phyloP scores from a whole-genome alignment of 2,888 invertebrate genomes.

The Tholera decimalis region DNA sequence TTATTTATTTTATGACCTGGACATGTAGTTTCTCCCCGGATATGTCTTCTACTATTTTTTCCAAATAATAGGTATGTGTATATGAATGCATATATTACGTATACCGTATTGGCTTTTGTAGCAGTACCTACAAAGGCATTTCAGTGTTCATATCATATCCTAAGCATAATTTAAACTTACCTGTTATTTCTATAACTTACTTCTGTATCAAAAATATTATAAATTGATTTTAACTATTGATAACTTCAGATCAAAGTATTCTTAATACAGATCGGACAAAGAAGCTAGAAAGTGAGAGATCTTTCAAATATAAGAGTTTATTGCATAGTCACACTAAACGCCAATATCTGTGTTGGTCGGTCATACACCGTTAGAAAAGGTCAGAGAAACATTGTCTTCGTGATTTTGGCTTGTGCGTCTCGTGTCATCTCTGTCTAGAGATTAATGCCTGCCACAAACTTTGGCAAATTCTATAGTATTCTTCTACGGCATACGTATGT shows the following conservation, averaged over 20 bases:
- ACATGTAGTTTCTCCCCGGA: neutral
- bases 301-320: conserved; percentile 25
- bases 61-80: neutral
- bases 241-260: conserved; percentile 7
- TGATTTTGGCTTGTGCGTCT: neutral
- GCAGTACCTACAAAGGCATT: neutral
- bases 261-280: conserved; percentile 14
- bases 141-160: conserved; percentile 7
- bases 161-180: neutral
- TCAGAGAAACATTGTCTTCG: neutral
- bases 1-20: neutral
- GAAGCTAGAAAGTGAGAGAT: conserved; percentile 27
- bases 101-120: conserved; percentile 6
- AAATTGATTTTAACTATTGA: conserved; percentile 8
- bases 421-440: neutral
- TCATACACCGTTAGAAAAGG: neutral
- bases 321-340: conserved; percentile 6
- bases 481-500: conserved; percentile 53
- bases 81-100: too few relatives aligned
- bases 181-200: neutral
- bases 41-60: conserved; percentile 15
- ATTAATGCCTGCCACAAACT: conserved; percentile 1
- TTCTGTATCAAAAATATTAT: neutral
- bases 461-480: conserved; percentile 14
- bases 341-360: neutral